phyloP scores from a whole-genome alignment of 2,888 invertebrate genomes.

The Ornithoptera alexandrae region DNA sequence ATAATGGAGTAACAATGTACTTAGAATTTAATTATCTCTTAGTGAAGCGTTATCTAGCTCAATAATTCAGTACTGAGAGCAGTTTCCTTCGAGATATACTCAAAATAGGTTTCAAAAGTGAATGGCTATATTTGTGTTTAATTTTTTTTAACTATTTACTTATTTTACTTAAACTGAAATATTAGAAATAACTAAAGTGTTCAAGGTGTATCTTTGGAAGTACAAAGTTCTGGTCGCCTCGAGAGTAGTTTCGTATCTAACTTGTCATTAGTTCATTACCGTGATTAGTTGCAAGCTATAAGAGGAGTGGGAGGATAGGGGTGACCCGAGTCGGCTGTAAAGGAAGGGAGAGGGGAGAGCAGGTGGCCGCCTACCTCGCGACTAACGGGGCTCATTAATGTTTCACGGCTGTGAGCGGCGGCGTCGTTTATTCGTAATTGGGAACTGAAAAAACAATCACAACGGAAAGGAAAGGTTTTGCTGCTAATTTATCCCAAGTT shows the following conservation, averaged over 20 bases:
- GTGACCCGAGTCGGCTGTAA: conserved; percentile 21
- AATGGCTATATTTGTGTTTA: not conserved
- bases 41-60: not conserved
- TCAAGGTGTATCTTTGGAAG: conserved; percentile 8
- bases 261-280: conserved; percentile 72
- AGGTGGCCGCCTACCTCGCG: conserved; percentile 38
- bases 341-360: conserved; percentile 35
- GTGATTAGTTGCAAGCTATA: conserved; percentile 56
- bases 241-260: conserved; percentile 52
- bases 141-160: not conserved
- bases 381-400: conserved; percentile 66
- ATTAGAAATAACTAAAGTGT: conserved; percentile 14
- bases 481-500: conserved; percentile 55
- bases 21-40: not conserved
- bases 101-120: not conserved
- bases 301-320: conserved; percentile 6
- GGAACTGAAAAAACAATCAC: conserved; percentile 69
- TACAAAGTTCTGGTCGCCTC: conserved; percentile 43
- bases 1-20: conserved; percentile 5
- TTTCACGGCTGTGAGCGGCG: conserved; percentile 64
- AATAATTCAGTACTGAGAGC: not conserved
- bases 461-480: conserved; percentile 54
- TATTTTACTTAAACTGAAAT: not conserved
- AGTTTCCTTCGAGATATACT: not conserved
- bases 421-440: conserved; percentile 66